A percentile compares a stretch with the other conserved stretches of the same genome.
Conservation (phyloP, 1,140 invertebrate species). For the Zaprionus taronus region DNA sequence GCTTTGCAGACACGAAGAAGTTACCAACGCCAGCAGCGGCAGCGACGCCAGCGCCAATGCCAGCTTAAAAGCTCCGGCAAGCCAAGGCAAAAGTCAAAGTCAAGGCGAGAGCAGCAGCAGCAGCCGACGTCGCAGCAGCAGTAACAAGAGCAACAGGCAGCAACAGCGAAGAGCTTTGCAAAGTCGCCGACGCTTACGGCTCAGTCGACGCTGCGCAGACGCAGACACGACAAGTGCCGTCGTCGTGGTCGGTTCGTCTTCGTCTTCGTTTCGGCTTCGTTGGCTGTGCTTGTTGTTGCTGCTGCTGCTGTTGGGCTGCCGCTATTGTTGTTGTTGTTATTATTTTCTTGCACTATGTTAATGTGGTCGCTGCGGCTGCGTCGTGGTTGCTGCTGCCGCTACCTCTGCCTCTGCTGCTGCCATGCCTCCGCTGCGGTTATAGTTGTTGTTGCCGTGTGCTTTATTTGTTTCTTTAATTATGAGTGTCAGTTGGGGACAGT, state of each 20-base stretch:
- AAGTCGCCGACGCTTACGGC: conserved; percentile 9
- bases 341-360: conserved; percentile 64
- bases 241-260: conserved; percentile 26
- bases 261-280: conserved; percentile 21
- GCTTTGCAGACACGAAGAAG: conserved; percentile 64
- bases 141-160: conserved; percentile 37
- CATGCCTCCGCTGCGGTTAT: conserved; percentile 30
- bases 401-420: conserved; percentile 16
- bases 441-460: conserved; percentile 49
- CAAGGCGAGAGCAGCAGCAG: conserved; percentile 55
- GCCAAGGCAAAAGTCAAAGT: conserved; percentile 63
- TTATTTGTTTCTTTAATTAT: conserved; percentile 84
- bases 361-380: conserved; percentile 48
- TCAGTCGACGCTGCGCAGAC: conserved; percentile 31
- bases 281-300: conserved; percentile 21
- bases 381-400: conserved; percentile 23
- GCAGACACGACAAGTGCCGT: conserved; percentile 76
- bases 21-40: conserved; percentile 59
- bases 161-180: conserved; percentile 56
- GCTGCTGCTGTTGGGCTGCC: conserved; percentile 26
- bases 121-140: conserved; percentile 33
- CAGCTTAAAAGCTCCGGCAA: conserved; percentile 58
- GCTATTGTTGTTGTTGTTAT: conserved; percentile 35
- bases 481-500: conserved; percentile 80
- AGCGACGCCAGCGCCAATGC: conserved; percentile 37